Evolutionary conservation across 1,140 invertebrate genomes (phyloP), one percentile per base, ranked within the genome.

Genomic region (Cydia pomonella): DNA sequence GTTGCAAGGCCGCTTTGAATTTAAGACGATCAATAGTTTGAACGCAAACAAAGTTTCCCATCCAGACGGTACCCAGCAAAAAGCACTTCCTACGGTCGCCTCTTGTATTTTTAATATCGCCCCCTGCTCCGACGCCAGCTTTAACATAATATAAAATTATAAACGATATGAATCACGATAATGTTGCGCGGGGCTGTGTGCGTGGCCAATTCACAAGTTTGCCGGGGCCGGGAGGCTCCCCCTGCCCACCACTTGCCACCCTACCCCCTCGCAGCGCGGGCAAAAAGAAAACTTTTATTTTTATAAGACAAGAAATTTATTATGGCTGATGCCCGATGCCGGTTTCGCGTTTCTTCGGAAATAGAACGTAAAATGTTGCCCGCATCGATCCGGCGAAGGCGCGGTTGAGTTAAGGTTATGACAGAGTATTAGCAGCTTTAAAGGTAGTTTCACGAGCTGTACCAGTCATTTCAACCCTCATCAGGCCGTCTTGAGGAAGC

Each of bases 61-160:
- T 87, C 84, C 85, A 84, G 85, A 89, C 88, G 85, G 86, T 86
- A 84, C 83, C 63, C 76, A 63, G 74, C 78, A 77, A 76, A 89
- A 89, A 90, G 87, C 84, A 83, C 85, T 88, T 77, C 75, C 85
- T 82, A 79, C 81, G 83, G 80, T 69, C 64, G 64, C 80, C 85
- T 88, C 87, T 90, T 92, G 90, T 91, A 92, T 92, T 91, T 92
- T 92, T 91, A 92, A 91, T 91, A 91, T 90, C 82, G 69, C 82
- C 84, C 83, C 83, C 79, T 74, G 75, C 80, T 75, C 79, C 80
- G 76, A 38, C 74, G 84, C 81, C 84, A 86, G 85, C 85, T 91
- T 92, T 92, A 92, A 92, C 90, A 92, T 92, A 92, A 92, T 92
- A 92, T 92, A 92, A 92, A 92, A 92, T 91, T 92, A 92, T 92